Conservation (phyloP, 2,888 invertebrate species). For the Dorcus parallelipipedus region DNA sequence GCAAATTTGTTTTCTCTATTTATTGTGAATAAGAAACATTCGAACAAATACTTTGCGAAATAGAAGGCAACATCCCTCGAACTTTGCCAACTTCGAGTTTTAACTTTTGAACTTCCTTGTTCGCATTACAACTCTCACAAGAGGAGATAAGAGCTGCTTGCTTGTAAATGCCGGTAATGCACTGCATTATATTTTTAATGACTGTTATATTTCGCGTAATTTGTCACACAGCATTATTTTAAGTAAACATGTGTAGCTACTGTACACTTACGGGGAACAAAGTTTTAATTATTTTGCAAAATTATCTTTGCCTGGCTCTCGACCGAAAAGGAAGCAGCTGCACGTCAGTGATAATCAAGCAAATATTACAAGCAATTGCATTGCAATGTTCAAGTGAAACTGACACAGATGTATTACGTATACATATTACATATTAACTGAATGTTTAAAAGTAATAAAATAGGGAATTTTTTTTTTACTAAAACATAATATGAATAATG, state of each 20-base stretch:
- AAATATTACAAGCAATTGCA: too few relatives aligned
- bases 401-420: too few relatives aligned
- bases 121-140: slow-evolving; percentile 26
- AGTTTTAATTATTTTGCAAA: neutral
- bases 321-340: too few relatives aligned
- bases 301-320: too few relatives aligned
- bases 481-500: too few relatives aligned
- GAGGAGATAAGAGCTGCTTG: slow-evolving; percentile 16
- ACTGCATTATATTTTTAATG: slow-evolving; percentile 25
- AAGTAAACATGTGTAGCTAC: slow-evolving; percentile 2
- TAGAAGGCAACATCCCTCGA: slow-evolving; percentile 3
- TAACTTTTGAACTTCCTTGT: slow-evolving; percentile 29
- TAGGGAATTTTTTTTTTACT: too few relatives aligned
- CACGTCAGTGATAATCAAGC: too few relatives aligned
- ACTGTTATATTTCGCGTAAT: slow-evolving; percentile 23
- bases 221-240: slow-evolving; percentile 23
- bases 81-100: slow-evolving; percentile 8
- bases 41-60: slow-evolving; percentile 7
- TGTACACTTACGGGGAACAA: neutral
- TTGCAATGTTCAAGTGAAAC: too few relatives aligned
- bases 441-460: too few relatives aligned
- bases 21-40: neutral
- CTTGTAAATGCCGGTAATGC: slow-evolving; percentile 27
- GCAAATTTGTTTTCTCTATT: neutral
- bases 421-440: too few relatives aligned